These are phyloP conservation scores for Nasonia vitripennis DNA, from an alignment of 1,140 invertebrate species.

Conservation along the genomic window DNA sequence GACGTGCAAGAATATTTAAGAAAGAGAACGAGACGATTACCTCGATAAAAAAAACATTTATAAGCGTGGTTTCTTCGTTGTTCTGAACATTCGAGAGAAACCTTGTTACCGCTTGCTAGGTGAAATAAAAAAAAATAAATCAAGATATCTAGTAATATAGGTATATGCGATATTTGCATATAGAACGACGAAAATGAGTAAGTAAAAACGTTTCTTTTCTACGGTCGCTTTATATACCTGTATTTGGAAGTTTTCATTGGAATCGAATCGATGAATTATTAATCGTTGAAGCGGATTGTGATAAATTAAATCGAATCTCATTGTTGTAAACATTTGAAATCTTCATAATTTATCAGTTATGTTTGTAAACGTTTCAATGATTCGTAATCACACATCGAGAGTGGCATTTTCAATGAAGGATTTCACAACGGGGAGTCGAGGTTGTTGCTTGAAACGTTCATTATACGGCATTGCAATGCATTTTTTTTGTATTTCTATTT, in stretches of 20 bases:
- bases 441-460: slow-evolving; percentile 10
- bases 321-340: not conserved
- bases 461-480: slow-evolving; percentile 13
- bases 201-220: slow-evolving; percentile 6
- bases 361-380: slow-evolving; percentile 15
- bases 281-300: not conserved
- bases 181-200: not conserved
- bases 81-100: slow-evolving; percentile 26
- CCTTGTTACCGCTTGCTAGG: slow-evolving; percentile 30
- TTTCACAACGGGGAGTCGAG: slow-evolving; percentile 5
- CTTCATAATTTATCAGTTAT: not conserved
- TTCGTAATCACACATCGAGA: not conserved
- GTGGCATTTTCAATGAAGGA: slow-evolving; percentile 18
- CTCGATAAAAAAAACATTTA: slow-evolving; percentile 11
- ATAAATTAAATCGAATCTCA: not conserved
- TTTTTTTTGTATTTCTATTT: slow-evolving; percentile 9
- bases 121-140: slow-evolving; percentile 28
- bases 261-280: not conserved
- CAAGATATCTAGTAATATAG: slow-evolving; percentile 24
- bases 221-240: not conserved
- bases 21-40: slow-evolving; percentile 15
- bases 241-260: slow-evolving; percentile 32
- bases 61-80: slow-evolving; percentile 27
- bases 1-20: not conserved
- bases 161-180: slow-evolving; percentile 13